phyloP scores from a whole-genome alignment of 2,797 vertebrate genomes.

The Tolypeutes matacus region DNA sequence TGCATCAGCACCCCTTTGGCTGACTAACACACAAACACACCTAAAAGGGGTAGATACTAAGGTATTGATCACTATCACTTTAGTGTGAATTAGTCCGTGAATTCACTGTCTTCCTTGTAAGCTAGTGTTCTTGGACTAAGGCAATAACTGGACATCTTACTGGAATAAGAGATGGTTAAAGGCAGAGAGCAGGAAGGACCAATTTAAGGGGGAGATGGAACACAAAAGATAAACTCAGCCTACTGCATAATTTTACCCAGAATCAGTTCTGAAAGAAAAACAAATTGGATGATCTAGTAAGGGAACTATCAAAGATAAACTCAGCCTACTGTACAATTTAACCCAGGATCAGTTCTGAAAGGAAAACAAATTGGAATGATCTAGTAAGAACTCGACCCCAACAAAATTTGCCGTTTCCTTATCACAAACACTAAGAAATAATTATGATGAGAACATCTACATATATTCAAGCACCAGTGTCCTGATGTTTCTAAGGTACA shows the following conservation, averaged over 20 bases:
- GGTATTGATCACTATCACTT: neutral
- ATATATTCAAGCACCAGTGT: neutral
- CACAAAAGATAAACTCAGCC: slow-evolving; percentile 5
- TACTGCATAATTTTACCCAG: neutral
- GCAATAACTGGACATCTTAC: neutral
- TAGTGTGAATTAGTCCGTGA: neutral
- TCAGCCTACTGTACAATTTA: neutral
- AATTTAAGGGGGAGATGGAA: neutral
- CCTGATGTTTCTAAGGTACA: neutral
- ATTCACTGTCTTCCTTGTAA: slow-evolving; percentile 20
- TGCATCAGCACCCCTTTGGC: too few relatives aligned
- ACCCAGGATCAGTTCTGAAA: neutral
- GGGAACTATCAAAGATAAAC: neutral
- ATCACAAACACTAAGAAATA: slow-evolving; percentile 26
- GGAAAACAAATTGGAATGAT: neutral
- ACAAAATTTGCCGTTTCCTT: neutral
- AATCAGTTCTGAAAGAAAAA: neutral
- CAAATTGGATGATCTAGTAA: neutral
- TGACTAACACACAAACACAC: neutral
- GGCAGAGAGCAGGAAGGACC: neutral
- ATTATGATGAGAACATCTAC: neutral
- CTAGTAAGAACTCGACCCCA: neutral
- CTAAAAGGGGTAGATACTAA: neutral
- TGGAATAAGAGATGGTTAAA: neutral
- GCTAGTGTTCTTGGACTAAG: neutral